Evolutionary conservation across 92 coral and sea anemone genomes (phyloP), one percentile per base, ranked within the genome.

Genomic region (Porites lobata): DNA sequence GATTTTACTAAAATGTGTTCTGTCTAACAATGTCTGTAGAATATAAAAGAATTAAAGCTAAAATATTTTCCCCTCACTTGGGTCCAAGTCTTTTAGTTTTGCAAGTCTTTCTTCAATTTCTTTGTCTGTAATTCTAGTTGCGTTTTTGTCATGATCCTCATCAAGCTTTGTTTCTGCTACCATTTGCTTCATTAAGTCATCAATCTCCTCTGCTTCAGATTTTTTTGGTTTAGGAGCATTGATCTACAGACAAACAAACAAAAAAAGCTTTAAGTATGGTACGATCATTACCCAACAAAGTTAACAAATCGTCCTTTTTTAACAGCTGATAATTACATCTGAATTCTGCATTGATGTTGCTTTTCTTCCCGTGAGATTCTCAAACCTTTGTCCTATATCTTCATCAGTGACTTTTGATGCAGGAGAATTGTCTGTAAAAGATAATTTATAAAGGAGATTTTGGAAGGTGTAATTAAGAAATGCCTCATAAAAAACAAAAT

Each of bases 81-180:
- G 96, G 80, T 98, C 96, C 54, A 94, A 74, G 79, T 90, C 99
- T 83, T 92, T 95, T 13, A 98, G 93, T 76, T 79, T 94, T 32
- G 96, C 98, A 56, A 98, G 95, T 71, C 98, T 85, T 72, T 86
- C 85, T 81, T 96, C 98, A 90, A 98, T 98, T 12, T 92, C 98
- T 56, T 85, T 82, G 63, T 92, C 91, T 50, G 91, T 86, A 17
- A 89, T 54, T 43, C 78, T 65, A 69, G 43, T 63, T 24, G 78
- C 51, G 9, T 75, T 79, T 71, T 66, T 43, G 77, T 72, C 81
- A 65, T 73, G 69, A 64, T 86, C 84, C 76, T 86, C 91, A 84
- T 95, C 98, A 75, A 98, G 88, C 69, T 84, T 91, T 73, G 88
- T 91, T 72, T 98, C 98, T 80, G 87, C 95, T 79, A 87, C 81